Base-by-base conservation (phyloP, 2,797 vertebrate species). In the Sebastolobus altivelis region DNA sequence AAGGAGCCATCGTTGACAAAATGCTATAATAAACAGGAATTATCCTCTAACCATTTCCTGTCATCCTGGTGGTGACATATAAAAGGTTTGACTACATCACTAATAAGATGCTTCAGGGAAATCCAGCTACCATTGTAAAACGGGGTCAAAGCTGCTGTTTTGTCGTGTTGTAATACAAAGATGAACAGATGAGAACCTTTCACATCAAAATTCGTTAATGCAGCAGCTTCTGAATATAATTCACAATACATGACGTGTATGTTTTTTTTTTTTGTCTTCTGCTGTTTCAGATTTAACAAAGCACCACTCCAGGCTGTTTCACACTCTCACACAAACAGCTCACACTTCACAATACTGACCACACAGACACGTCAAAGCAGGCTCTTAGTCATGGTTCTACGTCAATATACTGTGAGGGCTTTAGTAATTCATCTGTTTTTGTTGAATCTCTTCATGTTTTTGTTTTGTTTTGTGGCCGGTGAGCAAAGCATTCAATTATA, bases 371-470 rank as follows among this genome's bases (percentile, higher is more conserved):
- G 61, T 61, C 40, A 77, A 69, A 75, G 37, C 18, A 75, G 14
- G 14, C 37, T 66, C 54, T 61, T 61, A 75, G 46, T 79, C 55
- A 49, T 25, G 54, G 43, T 54, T 85, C 29, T n/a, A 29, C 65
- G 12, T 76, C 67, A 63, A 63, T 86, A 80, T 82, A 71, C 73
- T 29, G 25, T 81, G 61, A 60, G 31, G 62, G 58, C 67, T 65
- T 6, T 61, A 68, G 27, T 60, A 68, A 65, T 25, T 84, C 35
- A 78, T 79, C 35, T 56, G 38, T 62, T 79, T 84, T 67, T 84
- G 74, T 76, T 77, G 18, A 43, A 63, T 79, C 72, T 73, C 16
- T 73, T 84, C 52, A n/a, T 82, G 52, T 70, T 79, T 84, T 58
- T 74, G 75, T 72, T 60, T 60, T 20, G 11, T 66, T 77, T 70